Conservation (phyloP, 2,888 invertebrate species). For the Torymus tubicola region DNA sequence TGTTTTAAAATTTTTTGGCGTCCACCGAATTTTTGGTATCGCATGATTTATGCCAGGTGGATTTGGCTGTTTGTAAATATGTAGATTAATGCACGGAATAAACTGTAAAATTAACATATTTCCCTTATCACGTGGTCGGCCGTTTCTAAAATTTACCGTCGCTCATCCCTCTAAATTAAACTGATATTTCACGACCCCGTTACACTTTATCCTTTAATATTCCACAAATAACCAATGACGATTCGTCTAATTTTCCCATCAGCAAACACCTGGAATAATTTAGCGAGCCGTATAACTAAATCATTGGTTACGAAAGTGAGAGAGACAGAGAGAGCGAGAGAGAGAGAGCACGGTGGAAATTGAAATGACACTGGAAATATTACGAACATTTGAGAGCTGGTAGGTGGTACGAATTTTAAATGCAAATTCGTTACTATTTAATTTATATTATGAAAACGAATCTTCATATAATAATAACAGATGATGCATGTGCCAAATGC, state of each 20-base stretch:
- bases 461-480: too few species aligned
- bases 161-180: conserved; percentile 13
- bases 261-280: too few species aligned
- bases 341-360: too few species aligned
- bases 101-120: conserved; percentile 43
- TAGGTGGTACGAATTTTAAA: neutral
- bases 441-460: too few species aligned
- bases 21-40: conserved; percentile 7
- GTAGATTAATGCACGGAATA: conserved; percentile 31
- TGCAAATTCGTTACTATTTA: neutral
- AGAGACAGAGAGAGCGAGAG: too few species aligned
- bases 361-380: too few species aligned
- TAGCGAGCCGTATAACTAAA: too few species aligned
- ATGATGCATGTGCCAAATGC: too few species aligned
- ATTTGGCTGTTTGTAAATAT: conserved; percentile 22
- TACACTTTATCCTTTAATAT: neutral
- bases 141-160: conserved; percentile 16
- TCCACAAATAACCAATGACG: neutral
- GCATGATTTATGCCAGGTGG: neutral
- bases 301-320: too few species aligned
- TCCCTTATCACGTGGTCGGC: conserved; percentile 17
- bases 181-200: conserved; percentile 19
- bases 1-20: conserved; percentile 4
- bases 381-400: too few species aligned
- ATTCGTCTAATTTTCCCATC: too few species aligned